Evolutionary conservation across 2,797 vertebrate species (phyloP), one percentile per base, ranked within the genome.

Genomic region (Sebastes melanostomus): DNA sequence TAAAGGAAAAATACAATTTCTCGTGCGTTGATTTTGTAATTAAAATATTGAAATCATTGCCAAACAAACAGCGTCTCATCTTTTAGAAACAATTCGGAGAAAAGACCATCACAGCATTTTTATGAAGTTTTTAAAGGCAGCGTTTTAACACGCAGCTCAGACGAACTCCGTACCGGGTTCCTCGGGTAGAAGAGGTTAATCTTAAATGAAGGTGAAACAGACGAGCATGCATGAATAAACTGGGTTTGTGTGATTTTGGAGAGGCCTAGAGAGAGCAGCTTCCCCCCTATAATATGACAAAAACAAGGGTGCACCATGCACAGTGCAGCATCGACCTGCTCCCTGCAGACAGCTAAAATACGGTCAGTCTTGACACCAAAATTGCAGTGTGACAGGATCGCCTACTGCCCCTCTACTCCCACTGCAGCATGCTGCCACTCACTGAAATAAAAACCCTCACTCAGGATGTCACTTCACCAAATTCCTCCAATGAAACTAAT

Each of bases 321-420:
- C 18, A 38, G 29, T 14, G 62, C 24, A 29, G 54, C 38, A 52
- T 34, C 59, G 62, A 60, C 38, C 29, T 2, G 22, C 69, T 74
- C 30, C 30, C 46, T 68, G 70, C 56, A 72, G 25, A 66, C 52
- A 66, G 74, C 16, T 70, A 30, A 75, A 80, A 1, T 8, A 68
- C 5, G 11, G 38, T 52, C 54, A 42, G 25, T 18, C 16, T 29
- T 29, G 65, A 84, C 42, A 25, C 60, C 38, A 36, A 77, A 66
- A 77, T 65, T 55, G 22, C 74, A 46, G 52, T 0, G 63, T 46
- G 46, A n/a, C 10, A 25, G 20, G 14, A 63, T 32, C 6, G 5
- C 69, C 38, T 2, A 32, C 55, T 62, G 38, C 20, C 12, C 5
- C 38, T 78, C 12, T 54, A 4, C 77, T 72, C 69, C 69, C 38